A percentile compares a stretch with the other conserved stretches of the same genome.
phyloP scores from a whole-genome alignment of 1,140 invertebrate species.

The Hyposmocoma kahamanoa region DNA sequence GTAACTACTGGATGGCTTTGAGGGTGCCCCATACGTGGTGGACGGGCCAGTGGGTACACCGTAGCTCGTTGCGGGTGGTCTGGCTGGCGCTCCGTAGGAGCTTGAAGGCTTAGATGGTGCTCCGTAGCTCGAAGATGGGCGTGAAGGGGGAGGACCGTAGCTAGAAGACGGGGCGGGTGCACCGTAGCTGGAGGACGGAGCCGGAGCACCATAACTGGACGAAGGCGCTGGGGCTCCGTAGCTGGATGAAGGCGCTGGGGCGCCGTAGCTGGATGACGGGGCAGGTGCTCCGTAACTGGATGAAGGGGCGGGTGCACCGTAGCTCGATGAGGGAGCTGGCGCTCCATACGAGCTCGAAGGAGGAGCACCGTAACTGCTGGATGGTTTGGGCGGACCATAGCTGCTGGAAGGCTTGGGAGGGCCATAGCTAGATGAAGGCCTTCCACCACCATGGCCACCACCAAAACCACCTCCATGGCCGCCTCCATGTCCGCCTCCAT shows the following conservation, averaged over 20 bases:
- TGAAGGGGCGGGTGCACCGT: slow-evolving; percentile 48
- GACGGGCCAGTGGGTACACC: slow-evolving; percentile 64
- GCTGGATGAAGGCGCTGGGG: slow-evolving; percentile 51
- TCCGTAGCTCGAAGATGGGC: slow-evolving; percentile 32
- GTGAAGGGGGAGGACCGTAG: slow-evolving; percentile 40
- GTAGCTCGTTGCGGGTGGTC: slow-evolving; percentile 61
- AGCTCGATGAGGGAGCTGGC: slow-evolving; percentile 37
- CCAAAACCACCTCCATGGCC: too few relatives aligned
- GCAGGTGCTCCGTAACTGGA: slow-evolving; percentile 49
- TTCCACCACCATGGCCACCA: too few relatives aligned
- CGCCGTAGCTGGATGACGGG: slow-evolving; percentile 38
- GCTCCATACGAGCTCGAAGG: slow-evolving; percentile 30
- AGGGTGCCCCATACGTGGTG: slow-evolving; percentile 44
- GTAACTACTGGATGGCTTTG: slow-evolving; percentile 49
- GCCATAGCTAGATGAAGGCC: slow-evolving; percentile 49
- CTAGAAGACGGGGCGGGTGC: slow-evolving; percentile 39
- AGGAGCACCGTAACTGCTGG: slow-evolving; percentile 60
- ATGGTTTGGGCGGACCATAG: slow-evolving; percentile 30
- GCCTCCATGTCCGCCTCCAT: too few relatives aligned
- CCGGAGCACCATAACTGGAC: slow-evolving; percentile 32
- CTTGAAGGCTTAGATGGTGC: slow-evolving; percentile 47
- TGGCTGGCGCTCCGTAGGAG: slow-evolving; percentile 69
- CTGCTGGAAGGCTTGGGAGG: slow-evolving; percentile 24
- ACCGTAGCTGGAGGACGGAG: slow-evolving; percentile 13
- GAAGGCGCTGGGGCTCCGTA: slow-evolving; percentile 45